Evolutionary conservation across 1,140 invertebrate species (phyloP).

Genomic region (Mercenaria mercenaria): DNA sequence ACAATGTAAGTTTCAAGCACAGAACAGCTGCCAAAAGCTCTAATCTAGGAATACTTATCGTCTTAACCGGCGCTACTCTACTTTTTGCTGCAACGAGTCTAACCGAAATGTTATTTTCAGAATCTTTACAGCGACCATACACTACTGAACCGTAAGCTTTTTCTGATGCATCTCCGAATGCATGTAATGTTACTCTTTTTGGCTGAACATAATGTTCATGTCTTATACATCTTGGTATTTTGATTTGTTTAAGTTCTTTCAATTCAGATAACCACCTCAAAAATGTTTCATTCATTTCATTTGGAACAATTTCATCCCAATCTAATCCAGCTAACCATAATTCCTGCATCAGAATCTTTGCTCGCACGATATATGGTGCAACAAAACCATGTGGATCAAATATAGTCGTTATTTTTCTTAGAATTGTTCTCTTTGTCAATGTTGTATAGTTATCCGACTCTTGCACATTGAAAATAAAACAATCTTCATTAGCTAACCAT

Average conservation of each 20-base stretch:
- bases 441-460: background rate
- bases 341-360: constrained; percentile 48
- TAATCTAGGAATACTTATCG: constrained; percentile 15
- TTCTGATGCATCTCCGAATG: constrained; percentile 26
- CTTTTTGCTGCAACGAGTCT: constrained; percentile 23
- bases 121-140: too few species aligned
- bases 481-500: constrained; percentile 45
- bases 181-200: background rate
- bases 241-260: background rate
- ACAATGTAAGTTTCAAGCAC: constrained; percentile 8
- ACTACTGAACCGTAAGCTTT: background rate
- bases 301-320: constrained; percentile 8
- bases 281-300: background rate
- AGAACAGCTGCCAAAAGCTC: too few species aligned
- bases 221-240: background rate
- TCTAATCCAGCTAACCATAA: constrained; percentile 36
- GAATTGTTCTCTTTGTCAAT: constrained; percentile 39
- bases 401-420: constrained; percentile 32
- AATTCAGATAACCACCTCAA: constrained; percentile 14
- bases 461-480: constrained; percentile 12
- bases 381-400: constrained; percentile 50
- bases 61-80: constrained; percentile 19
- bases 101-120: background rate
- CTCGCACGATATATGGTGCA: constrained; percentile 23
- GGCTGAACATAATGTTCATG: too few species aligned